Evolutionary conservation across 2,797 vertebrate genomes (phyloP).

Genomic region (Acanthopagrus latus): DNA sequence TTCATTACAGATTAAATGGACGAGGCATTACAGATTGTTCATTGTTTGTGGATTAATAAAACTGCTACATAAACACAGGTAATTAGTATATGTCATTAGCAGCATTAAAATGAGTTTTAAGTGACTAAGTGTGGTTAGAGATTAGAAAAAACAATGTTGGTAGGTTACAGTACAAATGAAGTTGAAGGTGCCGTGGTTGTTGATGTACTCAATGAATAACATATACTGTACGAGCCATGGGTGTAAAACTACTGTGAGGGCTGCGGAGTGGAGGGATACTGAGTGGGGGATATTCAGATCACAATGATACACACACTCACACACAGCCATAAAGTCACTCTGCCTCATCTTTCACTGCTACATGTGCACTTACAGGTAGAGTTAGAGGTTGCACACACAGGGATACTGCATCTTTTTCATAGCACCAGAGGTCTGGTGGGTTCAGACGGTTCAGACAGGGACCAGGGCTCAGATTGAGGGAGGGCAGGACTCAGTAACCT

Average conservation of each 20-base stretch:
- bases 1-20: not conserved
- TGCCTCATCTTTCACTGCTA: slow-evolving; percentile 37
- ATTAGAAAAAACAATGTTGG: slow-evolving; percentile 42
- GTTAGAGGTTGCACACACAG: slow-evolving; percentile 70
- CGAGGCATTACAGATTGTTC: not conserved
- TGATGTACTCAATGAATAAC: slow-evolving; percentile 57
- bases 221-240: slow-evolving; percentile 57
- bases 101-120: slow-evolving; percentile 32
- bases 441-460: slow-evolving; percentile 61
- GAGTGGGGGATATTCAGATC: slow-evolving; percentile 44
- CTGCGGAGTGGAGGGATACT: slow-evolving; percentile 54
- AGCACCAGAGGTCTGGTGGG: slow-evolving; percentile 66
- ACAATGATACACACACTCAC: slow-evolving; percentile 61
- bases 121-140: slow-evolving; percentile 28
- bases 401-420: slow-evolving; percentile 87
- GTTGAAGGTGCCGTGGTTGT: slow-evolving; percentile 43
- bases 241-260: slow-evolving; percentile 55
- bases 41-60: not conserved
- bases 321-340: slow-evolving; percentile 38
- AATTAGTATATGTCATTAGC: slow-evolving; percentile 26
- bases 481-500: slow-evolving; percentile 63
- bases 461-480: slow-evolving; percentile 66
- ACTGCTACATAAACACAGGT: not conserved
- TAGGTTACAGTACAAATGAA: slow-evolving; percentile 50
- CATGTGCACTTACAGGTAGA: slow-evolving; percentile 55